Conservation (phyloP, 1,140 invertebrate genomes). For the Dendroctonus ponderosae region DNA sequence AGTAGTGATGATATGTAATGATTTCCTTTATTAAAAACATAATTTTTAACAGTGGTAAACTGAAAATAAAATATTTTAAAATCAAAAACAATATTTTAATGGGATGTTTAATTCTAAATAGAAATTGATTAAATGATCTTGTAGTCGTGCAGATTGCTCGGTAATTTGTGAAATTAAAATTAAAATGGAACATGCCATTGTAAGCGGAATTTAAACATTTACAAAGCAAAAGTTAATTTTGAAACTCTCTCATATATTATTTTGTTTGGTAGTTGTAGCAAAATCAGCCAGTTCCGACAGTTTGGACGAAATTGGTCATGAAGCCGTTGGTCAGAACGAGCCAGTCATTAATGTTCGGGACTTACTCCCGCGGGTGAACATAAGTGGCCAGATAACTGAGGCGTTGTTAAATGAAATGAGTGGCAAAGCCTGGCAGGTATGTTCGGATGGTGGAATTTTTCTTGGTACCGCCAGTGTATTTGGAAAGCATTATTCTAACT, state of each 20-base stretch:
- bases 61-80: too few species aligned
- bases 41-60: too few species aligned
- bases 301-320: conserved; percentile 55
- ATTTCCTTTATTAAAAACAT: too few species aligned
- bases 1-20: too few species aligned
- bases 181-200: conserved; percentile 4
- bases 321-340: conserved; percentile 49
- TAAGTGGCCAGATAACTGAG: conserved; percentile 83
- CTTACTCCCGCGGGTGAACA: conserved; percentile 74
- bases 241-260: too few species aligned
- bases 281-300: conserved; percentile 56
- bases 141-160: not conserved
- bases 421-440: conserved; percentile 92
- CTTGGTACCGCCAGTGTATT: too few species aligned
- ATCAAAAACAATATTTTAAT: too few species aligned
- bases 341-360: conserved; percentile 61
- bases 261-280: conserved; percentile 28
- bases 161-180: not conserved
- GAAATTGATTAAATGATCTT: too few species aligned
- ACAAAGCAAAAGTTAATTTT: too few species aligned
- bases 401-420: conserved; percentile 75
- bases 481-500: too few species aligned
- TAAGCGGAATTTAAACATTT: not conserved
- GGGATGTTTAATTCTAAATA: conserved; percentile 3
- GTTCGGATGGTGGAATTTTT: too few species aligned